Evolutionary conservation across 2,797 vertebrate genomes (phyloP).

Genomic region (Anabacerthia variegaticeps): DNA sequence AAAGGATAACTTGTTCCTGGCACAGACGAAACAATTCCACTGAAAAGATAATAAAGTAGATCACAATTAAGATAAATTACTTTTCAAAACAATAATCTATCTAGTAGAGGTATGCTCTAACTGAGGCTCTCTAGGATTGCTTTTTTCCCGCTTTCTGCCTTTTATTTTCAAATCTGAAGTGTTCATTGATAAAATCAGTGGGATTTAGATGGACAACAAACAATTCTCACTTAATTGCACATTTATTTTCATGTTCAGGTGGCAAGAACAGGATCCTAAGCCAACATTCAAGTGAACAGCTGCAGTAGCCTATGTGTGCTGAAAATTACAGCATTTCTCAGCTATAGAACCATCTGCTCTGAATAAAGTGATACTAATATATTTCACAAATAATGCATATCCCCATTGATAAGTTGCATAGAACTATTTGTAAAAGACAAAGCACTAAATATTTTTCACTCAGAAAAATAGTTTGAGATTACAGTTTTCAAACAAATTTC

Average conservation of each 20-base stretch:
- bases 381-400: slow-evolving; percentile 77
- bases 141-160: background rate
- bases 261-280: slow-evolving; percentile 74
- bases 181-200: slow-evolving; percentile 59
- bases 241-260: slow-evolving; percentile 76
- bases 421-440: slow-evolving; percentile 70
- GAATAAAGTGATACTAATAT: slow-evolving; percentile 75
- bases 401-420: slow-evolving; percentile 68
- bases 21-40: background rate
- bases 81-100: background rate
- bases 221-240: slow-evolving; percentile 68
- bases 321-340: slow-evolving; percentile 73
- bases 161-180: slow-evolving; percentile 24
- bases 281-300: slow-evolving; percentile 80
- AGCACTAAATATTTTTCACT: slow-evolving; percentile 54
- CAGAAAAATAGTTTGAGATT: slow-evolving; percentile 6
- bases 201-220: slow-evolving; percentile 70
- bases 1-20: slow-evolving; percentile 2
- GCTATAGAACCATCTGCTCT: slow-evolving; percentile 78
- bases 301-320: slow-evolving; percentile 71
- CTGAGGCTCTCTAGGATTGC: slow-evolving; percentile 1
- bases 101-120: background rate
- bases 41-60: background rate
- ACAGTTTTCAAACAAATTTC: slow-evolving; percentile 46
- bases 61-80: slow-evolving; percentile 29